Evolutionary conservation across 1,140 invertebrate genomes (phyloP).

Genomic region (Drosophila arawakana): DNA sequence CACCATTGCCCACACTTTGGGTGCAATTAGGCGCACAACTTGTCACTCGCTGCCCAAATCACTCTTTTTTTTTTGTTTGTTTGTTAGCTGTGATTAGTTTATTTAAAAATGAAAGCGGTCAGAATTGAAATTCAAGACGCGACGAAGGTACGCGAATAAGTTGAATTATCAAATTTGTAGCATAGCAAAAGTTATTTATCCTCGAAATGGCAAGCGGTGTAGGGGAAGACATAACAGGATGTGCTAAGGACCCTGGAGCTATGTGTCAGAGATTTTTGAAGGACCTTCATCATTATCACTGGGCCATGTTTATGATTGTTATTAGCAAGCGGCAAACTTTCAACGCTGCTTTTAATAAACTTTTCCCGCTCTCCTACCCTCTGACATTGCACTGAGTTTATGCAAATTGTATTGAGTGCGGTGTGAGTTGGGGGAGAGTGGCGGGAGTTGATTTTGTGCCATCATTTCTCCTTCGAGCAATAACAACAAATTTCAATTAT

Average conservation of each 20-base stretch:
- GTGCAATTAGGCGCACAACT: constrained; percentile 34
- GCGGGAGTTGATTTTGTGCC: constrained; percentile 1
- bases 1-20: neutral
- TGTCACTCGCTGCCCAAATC: constrained; percentile 29
- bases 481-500: constrained; percentile 82
- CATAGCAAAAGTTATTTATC: constrained; percentile 49
- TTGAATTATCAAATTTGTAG: constrained; percentile 68
- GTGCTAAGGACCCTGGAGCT: constrained; percentile 44
- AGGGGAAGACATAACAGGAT: neutral
- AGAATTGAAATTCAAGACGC: constrained; percentile 56
- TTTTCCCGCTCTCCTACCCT: constrained; percentile 33
- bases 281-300: constrained; percentile 67
- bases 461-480: constrained; percentile 19
- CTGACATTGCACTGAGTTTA: constrained; percentile 67
- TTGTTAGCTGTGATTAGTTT: constrained; percentile 10
- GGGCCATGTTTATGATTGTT: constrained; percentile 57
- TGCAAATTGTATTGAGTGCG: constrained; percentile 59
- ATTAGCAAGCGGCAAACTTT: constrained; percentile 57
- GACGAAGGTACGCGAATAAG: constrained; percentile 44
- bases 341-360: constrained; percentile 73
- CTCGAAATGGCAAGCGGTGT: neutral
- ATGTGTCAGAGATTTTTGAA: constrained; percentile 67
- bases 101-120: constrained; percentile 32
- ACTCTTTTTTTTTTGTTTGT: neutral
- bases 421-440: neutral